A percentile compares a stretch with the other conserved stretches of the same genome.
phyloP scores from a whole-genome alignment of 1,140 invertebrate species.

The Meteorus sp. region DNA sequence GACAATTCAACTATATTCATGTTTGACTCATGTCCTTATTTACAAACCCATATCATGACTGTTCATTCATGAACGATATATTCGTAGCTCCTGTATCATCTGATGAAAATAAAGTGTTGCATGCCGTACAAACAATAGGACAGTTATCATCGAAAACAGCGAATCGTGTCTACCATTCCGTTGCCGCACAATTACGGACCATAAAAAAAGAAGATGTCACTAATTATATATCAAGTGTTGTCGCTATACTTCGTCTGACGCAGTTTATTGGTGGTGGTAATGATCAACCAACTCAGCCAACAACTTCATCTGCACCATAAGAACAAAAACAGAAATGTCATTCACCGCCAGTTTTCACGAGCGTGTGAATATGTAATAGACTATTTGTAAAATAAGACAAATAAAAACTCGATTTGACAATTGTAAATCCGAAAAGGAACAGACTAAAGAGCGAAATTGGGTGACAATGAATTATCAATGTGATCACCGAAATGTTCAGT shows the following conservation, averaged over 20 bases:
- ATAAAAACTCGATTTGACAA: too few relatives aligned
- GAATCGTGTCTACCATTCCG: slow-evolving; percentile 70
- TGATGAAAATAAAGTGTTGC: slow-evolving; percentile 69
- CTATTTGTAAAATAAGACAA: too few relatives aligned
- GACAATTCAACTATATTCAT: neutral
- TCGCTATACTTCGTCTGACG: slow-evolving; percentile 69
- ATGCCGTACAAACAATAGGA: slow-evolving; percentile 74
- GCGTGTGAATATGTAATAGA: too few relatives aligned
- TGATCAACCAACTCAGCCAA: too few relatives aligned
- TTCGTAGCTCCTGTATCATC: slow-evolving; percentile 62
- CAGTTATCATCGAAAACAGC: slow-evolving; percentile 73
- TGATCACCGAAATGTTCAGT: too few relatives aligned
- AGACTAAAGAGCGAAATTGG: too few relatives aligned
- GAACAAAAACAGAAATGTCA: neutral
- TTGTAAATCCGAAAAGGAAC: too few relatives aligned
- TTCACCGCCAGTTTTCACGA: neutral
- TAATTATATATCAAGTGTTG: slow-evolving; percentile 66
- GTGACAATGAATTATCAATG: too few relatives aligned
- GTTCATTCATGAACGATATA: neutral
- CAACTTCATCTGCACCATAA: neutral
- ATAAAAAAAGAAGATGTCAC: slow-evolving; percentile 67
- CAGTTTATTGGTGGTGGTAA: slow-evolving; percentile 58
- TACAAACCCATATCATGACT: neutral
- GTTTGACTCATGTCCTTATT: neutral
- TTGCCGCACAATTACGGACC: slow-evolving; percentile 66